Conservation (phyloP, 2,888 invertebrate species). For the Noctua pronuba region DNA sequence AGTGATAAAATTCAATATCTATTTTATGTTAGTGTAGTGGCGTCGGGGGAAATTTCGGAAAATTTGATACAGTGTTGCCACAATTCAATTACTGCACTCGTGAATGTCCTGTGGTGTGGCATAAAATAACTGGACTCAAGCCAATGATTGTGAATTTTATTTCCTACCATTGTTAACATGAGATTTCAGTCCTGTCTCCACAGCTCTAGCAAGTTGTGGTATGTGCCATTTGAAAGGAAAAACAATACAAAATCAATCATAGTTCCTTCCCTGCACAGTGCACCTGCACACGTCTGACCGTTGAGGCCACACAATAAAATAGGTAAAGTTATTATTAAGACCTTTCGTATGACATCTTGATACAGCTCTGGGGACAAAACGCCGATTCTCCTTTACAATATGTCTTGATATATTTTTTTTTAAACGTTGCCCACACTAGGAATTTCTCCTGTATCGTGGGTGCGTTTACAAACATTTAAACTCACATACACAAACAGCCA, state of each 20-base stretch:
- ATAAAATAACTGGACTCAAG: constrained; percentile 11
- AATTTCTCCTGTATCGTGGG: too few species aligned
- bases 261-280: neutral
- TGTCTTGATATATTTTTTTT: neutral
- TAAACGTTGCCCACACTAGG: too few species aligned
- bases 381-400: too few species aligned
- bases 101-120: constrained; percentile 12
- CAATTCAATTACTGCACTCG: constrained; percentile 26
- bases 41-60: constrained; percentile 39
- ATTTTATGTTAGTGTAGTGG: constrained; percentile 11
- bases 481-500: too few species aligned
- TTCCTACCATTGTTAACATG: neutral
- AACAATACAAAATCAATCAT: neutral
- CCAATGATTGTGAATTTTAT: neutral
- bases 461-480: too few species aligned
- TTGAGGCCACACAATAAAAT: too few species aligned
- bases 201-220: neutral
- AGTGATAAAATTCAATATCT: constrained; percentile 22
- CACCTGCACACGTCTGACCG: too few species aligned
- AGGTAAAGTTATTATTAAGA: neutral
- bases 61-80: constrained; percentile 20
- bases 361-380: too few species aligned
- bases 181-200: neutral
- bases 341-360: neutral
- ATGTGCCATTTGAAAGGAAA: neutral